Evolutionary conservation across 2,888 invertebrate genomes (phyloP).

Genomic region (Caenorhabditis sp.): DNA sequence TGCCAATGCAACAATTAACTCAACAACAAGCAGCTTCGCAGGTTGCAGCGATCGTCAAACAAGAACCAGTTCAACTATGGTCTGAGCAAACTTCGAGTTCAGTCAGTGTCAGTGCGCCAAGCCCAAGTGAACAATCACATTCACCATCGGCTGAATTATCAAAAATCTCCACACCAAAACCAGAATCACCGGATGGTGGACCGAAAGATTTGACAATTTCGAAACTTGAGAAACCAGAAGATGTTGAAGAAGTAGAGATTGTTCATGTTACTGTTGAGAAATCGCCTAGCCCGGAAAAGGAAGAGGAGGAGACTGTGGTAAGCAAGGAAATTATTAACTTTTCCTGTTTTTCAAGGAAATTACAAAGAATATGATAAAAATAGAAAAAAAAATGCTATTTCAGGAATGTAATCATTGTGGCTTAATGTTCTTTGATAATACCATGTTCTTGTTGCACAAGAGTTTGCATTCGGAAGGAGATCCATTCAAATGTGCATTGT

Average conservation of each 20-base stretch:
- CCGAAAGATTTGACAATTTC: not conserved
- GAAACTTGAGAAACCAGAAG: not conserved
- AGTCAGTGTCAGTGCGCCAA: slow-evolving; percentile 34
- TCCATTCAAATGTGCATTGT: slow-evolving; percentile 87
- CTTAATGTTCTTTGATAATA: slow-evolving; percentile 93
- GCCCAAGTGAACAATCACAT: slow-evolving; percentile 40
- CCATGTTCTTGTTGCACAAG: slow-evolving; percentile 94
- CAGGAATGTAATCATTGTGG: slow-evolving; percentile 84
- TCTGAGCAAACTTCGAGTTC: slow-evolving; percentile 45
- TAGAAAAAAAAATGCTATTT: slow-evolving; percentile 5
- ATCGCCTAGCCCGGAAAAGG: slow-evolving; percentile 32
- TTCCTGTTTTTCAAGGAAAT: slow-evolving; percentile 1
- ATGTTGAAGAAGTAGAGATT: not conserved
- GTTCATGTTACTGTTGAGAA: slow-evolving; percentile 16
- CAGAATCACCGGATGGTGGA: not conserved
- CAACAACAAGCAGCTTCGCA: not conserved
- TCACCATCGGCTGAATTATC: slow-evolving; percentile 12
- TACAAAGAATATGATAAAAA: not conserved
- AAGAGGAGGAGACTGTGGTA: slow-evolving; percentile 27
- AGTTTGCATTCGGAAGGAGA: slow-evolving; percentile 92
- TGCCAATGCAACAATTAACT: slow-evolving; percentile 8
- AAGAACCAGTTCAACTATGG: slow-evolving; percentile 42
- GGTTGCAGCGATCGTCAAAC: slow-evolving; percentile 18
- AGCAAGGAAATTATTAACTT: slow-evolving; percentile 12
- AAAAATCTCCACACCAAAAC: not conserved